A percentile compares a stretch with the other conserved stretches of the same genome.
These are phyloP conservation scores for Parelbella ahira DNA, from an alignment of 2,888 invertebrate genomes.

Conservation along the genomic window DNA sequence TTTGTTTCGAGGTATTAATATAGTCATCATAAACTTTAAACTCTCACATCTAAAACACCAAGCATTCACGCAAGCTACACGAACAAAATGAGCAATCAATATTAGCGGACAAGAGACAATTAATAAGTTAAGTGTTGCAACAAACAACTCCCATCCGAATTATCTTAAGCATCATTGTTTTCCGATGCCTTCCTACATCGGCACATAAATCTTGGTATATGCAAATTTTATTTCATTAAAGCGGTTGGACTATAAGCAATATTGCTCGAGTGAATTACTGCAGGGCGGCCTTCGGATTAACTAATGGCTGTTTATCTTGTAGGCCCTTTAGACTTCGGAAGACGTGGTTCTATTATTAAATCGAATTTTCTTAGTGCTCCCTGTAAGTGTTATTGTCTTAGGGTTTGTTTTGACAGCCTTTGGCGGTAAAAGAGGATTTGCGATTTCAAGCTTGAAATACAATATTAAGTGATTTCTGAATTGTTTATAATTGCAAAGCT, in stretches of 20 bases:
- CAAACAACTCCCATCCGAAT: conserved; percentile 40
- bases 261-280: conserved; percentile 69
- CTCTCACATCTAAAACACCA: too few species aligned
- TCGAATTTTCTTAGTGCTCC: conserved; percentile 26
- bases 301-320: conserved; percentile 80
- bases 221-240: conserved; percentile 80
- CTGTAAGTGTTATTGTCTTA: conserved; percentile 4
- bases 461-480: too few species aligned
- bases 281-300: conserved; percentile 70
- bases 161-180: conserved; percentile 60
- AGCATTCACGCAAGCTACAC: too few species aligned
- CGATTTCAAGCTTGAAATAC: too few species aligned
- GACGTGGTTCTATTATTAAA: conserved; percentile 64
- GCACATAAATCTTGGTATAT: conserved; percentile 76
- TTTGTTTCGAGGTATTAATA: too few species aligned
- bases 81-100: too few species aligned
- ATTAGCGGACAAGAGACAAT: conserved; percentile 1
- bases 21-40: too few species aligned
- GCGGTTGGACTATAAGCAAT: conserved; percentile 72
- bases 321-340: conserved; percentile 51
- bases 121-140: conserved; percentile 21
- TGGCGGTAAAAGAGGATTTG: too few species aligned
- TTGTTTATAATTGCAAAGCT: too few species aligned
- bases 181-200: conserved; percentile 51
- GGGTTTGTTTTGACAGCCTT: too few species aligned